Evolutionary conservation across 2,113 vertebrate genomes (phyloP).

Genomic region (Hippocampus zosterae): DNA sequence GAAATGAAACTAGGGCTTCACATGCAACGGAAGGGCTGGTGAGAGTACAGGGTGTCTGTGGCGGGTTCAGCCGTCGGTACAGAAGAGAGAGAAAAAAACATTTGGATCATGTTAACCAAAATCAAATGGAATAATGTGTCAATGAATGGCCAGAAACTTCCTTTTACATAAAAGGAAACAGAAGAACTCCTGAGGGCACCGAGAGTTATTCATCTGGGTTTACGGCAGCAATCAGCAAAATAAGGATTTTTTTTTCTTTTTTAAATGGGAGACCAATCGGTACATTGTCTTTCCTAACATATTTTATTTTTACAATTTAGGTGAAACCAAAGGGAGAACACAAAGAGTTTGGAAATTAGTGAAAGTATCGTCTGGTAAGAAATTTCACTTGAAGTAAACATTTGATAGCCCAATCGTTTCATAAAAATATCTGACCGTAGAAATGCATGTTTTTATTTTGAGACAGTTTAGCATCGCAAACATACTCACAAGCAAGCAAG

Average conservation of each 20-base stretch:
- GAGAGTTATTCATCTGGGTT: constrained; percentile 6
- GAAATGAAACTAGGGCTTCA: constrained; percentile 40
- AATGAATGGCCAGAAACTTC: neutral
- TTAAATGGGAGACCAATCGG: neutral
- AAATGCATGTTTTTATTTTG: neutral
- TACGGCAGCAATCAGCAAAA: constrained; percentile 23
- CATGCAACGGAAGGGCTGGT: constrained; percentile 61
- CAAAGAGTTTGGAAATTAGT: neutral
- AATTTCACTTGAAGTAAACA: neutral
- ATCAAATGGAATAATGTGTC: neutral
- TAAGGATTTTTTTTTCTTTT: neutral
- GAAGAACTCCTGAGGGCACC: constrained; percentile 18
- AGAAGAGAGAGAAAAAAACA: constrained; percentile 31
- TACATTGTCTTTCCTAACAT: neutral
- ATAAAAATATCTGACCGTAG: neutral
- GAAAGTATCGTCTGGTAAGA: neutral
- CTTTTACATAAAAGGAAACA: neutral
- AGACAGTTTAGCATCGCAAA: neutral
- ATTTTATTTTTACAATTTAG: neutral
- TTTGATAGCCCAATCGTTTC: neutral
- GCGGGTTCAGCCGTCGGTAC: constrained; percentile 33
- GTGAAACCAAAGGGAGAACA: neutral
- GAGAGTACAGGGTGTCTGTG: constrained; percentile 48
- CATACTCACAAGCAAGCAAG: neutral
- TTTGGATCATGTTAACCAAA: constrained; percentile 6